Percentiles rank a stretch among this genome's conserved stretches.
Evolutionary conservation across 2,113 vertebrate species (phyloP).

Genomic region (Engraulis encrasicolus): DNA sequence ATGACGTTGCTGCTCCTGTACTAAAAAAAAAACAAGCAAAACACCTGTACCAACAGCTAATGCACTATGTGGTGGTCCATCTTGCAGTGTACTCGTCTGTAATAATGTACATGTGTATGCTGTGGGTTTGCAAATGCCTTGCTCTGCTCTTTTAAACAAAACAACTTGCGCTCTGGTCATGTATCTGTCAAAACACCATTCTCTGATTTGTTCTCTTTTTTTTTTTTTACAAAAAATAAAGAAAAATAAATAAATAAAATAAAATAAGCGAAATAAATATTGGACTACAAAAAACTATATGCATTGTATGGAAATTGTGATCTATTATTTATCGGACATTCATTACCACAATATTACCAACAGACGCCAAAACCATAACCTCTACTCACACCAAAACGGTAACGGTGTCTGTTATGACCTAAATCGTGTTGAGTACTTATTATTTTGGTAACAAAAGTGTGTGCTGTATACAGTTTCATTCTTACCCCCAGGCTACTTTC

Average conservation of each 20-base stretch:
- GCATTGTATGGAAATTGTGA: not conserved
- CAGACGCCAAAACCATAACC: not conserved
- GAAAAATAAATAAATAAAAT: too few relatives aligned
- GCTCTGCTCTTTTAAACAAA: not conserved
- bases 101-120: not conserved
- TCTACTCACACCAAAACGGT: not conserved
- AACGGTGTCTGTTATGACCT: not conserved
- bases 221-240: too few relatives aligned
- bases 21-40: not conserved
- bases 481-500: not conserved
- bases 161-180: not conserved
- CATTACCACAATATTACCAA: not conserved
- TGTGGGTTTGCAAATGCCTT: slow-evolving; percentile 10
- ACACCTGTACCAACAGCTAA: not conserved
- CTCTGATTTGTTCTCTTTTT: not conserved
- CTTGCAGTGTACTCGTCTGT: not conserved
- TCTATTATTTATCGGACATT: not conserved
- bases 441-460: not conserved
- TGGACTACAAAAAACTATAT: not conserved
- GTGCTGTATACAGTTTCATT: not conserved
- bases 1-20: not conserved
- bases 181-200: slow-evolving; percentile 7
- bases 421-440: not conserved
- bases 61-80: slow-evolving; percentile 3
- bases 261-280: not conserved